Base-by-base conservation (phyloP, 2,113 vertebrate genomes). In the Tursiops truncatus region DNA sequence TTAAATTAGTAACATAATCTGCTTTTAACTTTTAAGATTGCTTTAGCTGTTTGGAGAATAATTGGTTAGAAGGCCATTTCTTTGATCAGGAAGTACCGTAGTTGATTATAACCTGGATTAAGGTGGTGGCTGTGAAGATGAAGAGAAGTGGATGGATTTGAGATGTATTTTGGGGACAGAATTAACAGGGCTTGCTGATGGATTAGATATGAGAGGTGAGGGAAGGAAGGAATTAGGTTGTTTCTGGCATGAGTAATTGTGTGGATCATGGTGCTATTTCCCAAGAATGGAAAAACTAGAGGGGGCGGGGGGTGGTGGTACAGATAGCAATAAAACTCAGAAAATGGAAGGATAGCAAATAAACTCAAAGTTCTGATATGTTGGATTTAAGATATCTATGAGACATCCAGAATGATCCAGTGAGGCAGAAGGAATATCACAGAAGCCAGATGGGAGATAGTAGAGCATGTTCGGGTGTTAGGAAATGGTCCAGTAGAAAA, bases 151-250 rank as follows among this genome's bases (percentile, higher is more conserved):
- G 60, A 28, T 94, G 89, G 65, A 56, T 53, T 76, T 38, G n/a
- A 88, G 70, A 33, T 91, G 18, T 21, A 6, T 90, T 93, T 92
- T 76, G 83, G 36, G 90, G 58, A 44, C 47, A 63, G 96, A 91
- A 71, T 85, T 70, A 91, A 44, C 9, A 74, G 63, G 62, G 80
- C 17, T 95, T 94, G 53, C 26, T 73, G 91, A 50, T 94, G 44
- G 26, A 62, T 94, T 76, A 89, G 74, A 36, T 86, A 5, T 38
- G 81, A 89, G 93, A 86, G 36, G 36, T 41, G 11, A 70, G 60
- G 71, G 47, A 94, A 91, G 44, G 70, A 88, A 60, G 65, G 73
- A 73, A 58, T 82, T 79, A 38, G 15, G 17, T 63, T 56, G 31
- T 82, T 95, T 90, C 70, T 95, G 94, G 33, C 67, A 76, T 14